Evolutionary conservation across 2,113 vertebrate genomes (phyloP).

Genomic region (Callocephalon fimbriatum): DNA sequence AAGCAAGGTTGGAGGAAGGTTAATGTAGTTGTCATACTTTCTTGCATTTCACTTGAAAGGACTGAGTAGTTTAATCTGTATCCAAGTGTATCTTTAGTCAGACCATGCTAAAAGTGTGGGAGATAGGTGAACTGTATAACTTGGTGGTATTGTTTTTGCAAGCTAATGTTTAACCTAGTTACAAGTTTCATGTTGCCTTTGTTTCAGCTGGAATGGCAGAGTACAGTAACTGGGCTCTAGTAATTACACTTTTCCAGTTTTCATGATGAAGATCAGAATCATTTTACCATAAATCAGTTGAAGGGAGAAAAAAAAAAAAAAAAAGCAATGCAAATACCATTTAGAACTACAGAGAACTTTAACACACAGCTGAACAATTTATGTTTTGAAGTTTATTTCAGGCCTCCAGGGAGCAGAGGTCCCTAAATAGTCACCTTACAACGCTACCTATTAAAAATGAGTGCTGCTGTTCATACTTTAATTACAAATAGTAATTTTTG

Average conservation of each 20-base stretch:
- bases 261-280: background rate
- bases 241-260: background rate
- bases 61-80: background rate
- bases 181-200: background rate
- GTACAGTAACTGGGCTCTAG: background rate
- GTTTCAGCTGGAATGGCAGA: background rate
- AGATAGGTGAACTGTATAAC: background rate
- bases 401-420: background rate
- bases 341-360: background rate
- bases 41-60: background rate
- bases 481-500: background rate
- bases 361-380: background rate
- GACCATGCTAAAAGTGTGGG: background rate
- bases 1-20: background rate
- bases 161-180: slow-evolving; percentile 16
- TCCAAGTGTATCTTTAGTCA: background rate
- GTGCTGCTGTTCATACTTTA: background rate
- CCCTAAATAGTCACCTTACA: background rate
- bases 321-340: background rate
- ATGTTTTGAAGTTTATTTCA: background rate
- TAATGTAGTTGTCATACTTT: background rate
- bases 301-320: background rate
- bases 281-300: background rate
- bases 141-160: slow-evolving; percentile 1
- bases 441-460: background rate